Conservation (phyloP, 2,888 invertebrate genomes). For the Junonia oenone region DNA sequence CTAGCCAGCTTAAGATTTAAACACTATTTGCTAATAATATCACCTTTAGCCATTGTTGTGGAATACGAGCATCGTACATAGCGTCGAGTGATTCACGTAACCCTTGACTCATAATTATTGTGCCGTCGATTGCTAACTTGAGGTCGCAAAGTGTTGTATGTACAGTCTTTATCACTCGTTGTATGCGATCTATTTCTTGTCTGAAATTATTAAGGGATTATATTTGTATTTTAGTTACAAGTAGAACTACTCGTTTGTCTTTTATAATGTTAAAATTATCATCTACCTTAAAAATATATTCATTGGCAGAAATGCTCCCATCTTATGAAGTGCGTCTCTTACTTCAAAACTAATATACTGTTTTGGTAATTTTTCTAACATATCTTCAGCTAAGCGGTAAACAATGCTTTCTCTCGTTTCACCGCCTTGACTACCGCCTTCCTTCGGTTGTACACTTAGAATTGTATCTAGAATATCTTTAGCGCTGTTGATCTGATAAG, state of each 20-base stretch:
- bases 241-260: not conserved
- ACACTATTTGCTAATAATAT: conserved; percentile 6
- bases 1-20: not conserved
- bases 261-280: not conserved
- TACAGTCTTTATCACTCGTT: conserved; percentile 89
- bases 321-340: conserved; percentile 90
- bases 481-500: conserved; percentile 97
- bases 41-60: conserved; percentile 94
- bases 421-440: conserved; percentile 93
- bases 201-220: too few relatives aligned
- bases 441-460: conserved; percentile 97
- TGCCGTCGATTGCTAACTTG: conserved; percentile 97
- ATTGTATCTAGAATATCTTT: conserved; percentile 96
- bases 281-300: conserved; percentile 94
- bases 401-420: conserved; percentile 96
- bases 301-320: conserved; percentile 96
- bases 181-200: conserved; percentile 90
- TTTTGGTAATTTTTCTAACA: conserved; percentile 87
- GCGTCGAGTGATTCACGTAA: conserved; percentile 93
- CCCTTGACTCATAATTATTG: conserved; percentile 96
- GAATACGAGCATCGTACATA: conserved; percentile 97
- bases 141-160: conserved; percentile 90
- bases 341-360: conserved; percentile 95
- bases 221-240: not conserved
- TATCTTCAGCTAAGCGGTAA: conserved; percentile 94